Evolutionary conservation across 2,113 vertebrate genomes (phyloP).

Genomic region (Rhinichthys klamathensis): DNA sequence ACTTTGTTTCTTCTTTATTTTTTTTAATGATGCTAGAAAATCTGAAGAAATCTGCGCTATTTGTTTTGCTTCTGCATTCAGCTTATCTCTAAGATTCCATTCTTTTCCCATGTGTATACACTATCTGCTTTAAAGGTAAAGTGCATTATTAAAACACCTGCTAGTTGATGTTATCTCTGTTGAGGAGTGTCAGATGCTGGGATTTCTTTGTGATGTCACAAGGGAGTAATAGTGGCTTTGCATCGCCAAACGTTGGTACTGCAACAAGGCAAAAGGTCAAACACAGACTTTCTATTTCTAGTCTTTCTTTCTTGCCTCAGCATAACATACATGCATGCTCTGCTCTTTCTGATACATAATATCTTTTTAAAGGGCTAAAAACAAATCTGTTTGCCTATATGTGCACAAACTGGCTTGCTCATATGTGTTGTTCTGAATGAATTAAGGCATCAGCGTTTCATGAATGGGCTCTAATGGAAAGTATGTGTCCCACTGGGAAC

Average conservation of each 20-base stretch:
- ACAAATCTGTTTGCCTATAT: not conserved
- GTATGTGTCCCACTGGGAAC: slow-evolving; percentile 14
- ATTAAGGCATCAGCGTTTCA: not conserved
- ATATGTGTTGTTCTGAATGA: not conserved
- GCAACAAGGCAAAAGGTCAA: slow-evolving; percentile 1
- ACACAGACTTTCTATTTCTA: not conserved
- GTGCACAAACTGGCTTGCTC: not conserved
- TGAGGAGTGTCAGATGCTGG: not conserved
- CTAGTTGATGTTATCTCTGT: not conserved
- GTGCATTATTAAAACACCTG: slow-evolving; percentile 26
- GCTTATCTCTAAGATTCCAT: not conserved
- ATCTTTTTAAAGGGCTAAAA: not conserved
- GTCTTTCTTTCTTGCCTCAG: not conserved
- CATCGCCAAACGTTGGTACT: not conserved
- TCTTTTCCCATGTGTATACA: not conserved
- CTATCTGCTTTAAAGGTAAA: slow-evolving; percentile 1
- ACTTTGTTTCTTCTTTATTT: slow-evolving; percentile 12
- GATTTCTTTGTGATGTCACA: slow-evolving; percentile 6
- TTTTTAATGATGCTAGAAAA: slow-evolving; percentile 5
- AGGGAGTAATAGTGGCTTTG: not conserved
- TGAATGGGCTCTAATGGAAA: slow-evolving; percentile 39
- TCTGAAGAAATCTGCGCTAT: slow-evolving; percentile 7
- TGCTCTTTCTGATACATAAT: not conserved
- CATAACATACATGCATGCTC: not conserved
- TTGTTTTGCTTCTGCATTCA: slow-evolving; percentile 24